Percentiles rank a stretch among this genome's conserved stretches.
Conservation (phyloP, 2,797 vertebrate genomes). For the Scomberomorus guttatus region DNA sequence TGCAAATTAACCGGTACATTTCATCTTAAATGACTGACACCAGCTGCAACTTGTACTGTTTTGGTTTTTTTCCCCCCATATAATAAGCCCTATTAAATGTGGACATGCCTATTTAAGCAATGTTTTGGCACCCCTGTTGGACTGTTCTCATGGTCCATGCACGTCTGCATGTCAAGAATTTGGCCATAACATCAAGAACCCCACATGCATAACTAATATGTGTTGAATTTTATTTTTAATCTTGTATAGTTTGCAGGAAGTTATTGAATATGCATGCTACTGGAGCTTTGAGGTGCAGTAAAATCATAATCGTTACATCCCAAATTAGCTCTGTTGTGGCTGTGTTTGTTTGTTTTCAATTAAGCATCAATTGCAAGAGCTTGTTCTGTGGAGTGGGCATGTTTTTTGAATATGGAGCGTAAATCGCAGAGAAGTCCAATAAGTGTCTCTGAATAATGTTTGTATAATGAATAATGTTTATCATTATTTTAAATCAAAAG, state of each 20-base stretch:
- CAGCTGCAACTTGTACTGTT: conserved; percentile 46
- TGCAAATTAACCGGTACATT: conserved; percentile 50
- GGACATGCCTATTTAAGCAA: conserved; percentile 29
- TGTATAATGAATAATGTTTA: no score
- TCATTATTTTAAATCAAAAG: conserved; percentile 31
- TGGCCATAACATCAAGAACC: conserved; percentile 47
- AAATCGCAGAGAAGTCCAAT: not conserved
- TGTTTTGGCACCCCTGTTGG: conserved; percentile 35
- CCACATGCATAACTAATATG: conserved; percentile 54
- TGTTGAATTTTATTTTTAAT: conserved; percentile 43
- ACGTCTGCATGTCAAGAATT: conserved; percentile 44
- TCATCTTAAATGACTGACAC: conserved; percentile 48
- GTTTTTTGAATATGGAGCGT: conserved; percentile 5
- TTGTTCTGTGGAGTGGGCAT: conserved; percentile 11
- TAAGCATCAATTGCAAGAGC: conserved; percentile 27
- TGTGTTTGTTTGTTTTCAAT: conserved; percentile 43
- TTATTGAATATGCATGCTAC: conserved; percentile 44
- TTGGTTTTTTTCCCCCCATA: not conserved
- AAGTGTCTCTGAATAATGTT: not conserved
- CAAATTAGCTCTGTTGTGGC: conserved; percentile 33
- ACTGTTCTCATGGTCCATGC: conserved; percentile 41
- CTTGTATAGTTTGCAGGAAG: conserved; percentile 4
- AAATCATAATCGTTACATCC: conserved; percentile 47
- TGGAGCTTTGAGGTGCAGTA: conserved; percentile 43
- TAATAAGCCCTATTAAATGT: conserved; percentile 46